Evolutionary conservation across 1,140 invertebrate genomes (phyloP).

Genomic region (Panulirus ornatus): DNA sequence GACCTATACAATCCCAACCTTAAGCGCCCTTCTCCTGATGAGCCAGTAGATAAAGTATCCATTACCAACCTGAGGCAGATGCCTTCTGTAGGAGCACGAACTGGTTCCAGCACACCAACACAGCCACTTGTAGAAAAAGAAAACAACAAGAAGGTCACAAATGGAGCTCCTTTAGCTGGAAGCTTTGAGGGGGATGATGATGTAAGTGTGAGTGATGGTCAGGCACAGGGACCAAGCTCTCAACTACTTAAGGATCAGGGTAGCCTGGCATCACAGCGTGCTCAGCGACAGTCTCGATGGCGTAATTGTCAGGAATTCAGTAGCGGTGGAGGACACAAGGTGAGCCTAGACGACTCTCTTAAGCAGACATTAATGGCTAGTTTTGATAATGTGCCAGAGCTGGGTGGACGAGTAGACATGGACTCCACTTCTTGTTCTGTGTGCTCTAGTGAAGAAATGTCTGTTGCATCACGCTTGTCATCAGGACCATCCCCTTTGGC

Average conservation of each 20-base stretch:
- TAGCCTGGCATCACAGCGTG: conserved; percentile 48
- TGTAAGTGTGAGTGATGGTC: conserved; percentile 54
- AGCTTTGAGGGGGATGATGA: conserved; percentile 58
- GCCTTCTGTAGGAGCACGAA: conserved; percentile 37
- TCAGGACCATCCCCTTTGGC: conserved; percentile 64
- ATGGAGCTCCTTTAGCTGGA: conserved; percentile 50
- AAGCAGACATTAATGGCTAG: conserved; percentile 72
- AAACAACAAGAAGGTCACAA: not conserved
- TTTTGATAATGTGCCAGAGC: conserved; percentile 73
- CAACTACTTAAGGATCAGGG: conserved; percentile 33
- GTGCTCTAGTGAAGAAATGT: conserved; percentile 72
- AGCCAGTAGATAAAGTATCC: conserved; percentile 71
- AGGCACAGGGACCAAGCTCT: conserved; percentile 43
- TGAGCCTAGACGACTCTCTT: conserved; percentile 73
- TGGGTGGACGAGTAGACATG: conserved; percentile 72
- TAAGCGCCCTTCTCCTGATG: conserved; percentile 72
- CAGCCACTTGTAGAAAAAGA: conserved; percentile 1
- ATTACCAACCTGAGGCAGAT: conserved; percentile 63
- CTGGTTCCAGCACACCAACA: conserved; percentile 30
- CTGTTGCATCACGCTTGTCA: conserved; percentile 53
- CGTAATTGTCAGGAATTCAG: conserved; percentile 49
- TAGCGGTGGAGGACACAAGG: conserved; percentile 62
- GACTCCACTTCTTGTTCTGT: conserved; percentile 75
- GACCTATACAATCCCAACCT: conserved; percentile 67
- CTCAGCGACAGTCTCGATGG: conserved; percentile 66